Evolutionary conservation across 1,140 invertebrate genomes (phyloP).

Genomic region (Battus philenor): DNA sequence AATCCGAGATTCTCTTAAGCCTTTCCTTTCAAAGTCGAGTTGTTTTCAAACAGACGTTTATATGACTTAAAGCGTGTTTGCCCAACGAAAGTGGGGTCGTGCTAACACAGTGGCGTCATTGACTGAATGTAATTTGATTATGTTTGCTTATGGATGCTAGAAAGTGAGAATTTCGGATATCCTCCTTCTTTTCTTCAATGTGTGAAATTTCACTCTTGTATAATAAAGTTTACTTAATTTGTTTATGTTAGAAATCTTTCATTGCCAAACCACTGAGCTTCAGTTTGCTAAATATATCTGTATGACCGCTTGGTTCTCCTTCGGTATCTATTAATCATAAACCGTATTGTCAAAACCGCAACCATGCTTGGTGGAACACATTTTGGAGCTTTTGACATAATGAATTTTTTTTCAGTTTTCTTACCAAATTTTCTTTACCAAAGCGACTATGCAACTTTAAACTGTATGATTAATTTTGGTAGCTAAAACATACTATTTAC

Average conservation of each 20-base stretch:
- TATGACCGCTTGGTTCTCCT: too few relatives aligned
- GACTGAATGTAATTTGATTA: constrained; percentile 37
- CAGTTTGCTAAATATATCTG: too few relatives aligned
- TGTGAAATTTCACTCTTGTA: constrained; percentile 15
- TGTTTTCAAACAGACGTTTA: constrained; percentile 17
- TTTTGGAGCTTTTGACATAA: too few relatives aligned
- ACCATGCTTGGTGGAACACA: too few relatives aligned
- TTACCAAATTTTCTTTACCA: too few relatives aligned
- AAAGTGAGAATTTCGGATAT: constrained; percentile 46
- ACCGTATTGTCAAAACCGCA: too few relatives aligned
- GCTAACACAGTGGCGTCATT: constrained; percentile 19
- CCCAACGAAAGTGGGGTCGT: constrained; percentile 34
- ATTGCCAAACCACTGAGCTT: background rate
- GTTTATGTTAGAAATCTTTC: background rate
- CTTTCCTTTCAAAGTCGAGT: constrained; percentile 11
- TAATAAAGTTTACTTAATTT: constrained; percentile 14
- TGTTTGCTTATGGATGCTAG: constrained; percentile 34
- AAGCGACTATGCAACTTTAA: too few relatives aligned
- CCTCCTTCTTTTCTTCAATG: constrained; percentile 8
- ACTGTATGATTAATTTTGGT: too few relatives aligned
- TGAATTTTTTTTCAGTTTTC: too few relatives aligned
- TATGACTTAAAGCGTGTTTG: constrained; percentile 23
- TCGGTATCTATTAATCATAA: too few relatives aligned
- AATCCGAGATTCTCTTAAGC: background rate
- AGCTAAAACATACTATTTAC: too few relatives aligned